Evolutionary conservation across 2,113 vertebrate genomes (phyloP).

Genomic region (Takifugu flavidus): DNA sequence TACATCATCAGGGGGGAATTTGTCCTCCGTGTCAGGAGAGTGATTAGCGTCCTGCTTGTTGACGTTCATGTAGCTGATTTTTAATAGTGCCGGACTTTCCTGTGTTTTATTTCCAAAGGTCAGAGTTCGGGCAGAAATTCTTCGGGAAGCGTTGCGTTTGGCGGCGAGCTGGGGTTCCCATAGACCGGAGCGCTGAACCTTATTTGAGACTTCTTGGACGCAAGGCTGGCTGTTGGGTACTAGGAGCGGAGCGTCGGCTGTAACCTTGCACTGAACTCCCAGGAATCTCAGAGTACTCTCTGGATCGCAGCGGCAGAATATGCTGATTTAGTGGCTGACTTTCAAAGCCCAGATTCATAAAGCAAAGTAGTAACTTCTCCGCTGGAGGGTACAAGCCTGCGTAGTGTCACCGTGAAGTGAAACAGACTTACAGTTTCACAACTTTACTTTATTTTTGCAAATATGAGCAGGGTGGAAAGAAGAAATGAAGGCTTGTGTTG

Average conservation of each 20-base stretch:
- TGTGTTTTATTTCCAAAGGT: slow-evolving; percentile 75
- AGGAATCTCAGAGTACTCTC: slow-evolving; percentile 68
- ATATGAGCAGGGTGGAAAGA: not conserved
- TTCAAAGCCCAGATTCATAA: slow-evolving; percentile 56
- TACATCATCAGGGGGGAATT: slow-evolving; percentile 57
- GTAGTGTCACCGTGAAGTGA: no score
- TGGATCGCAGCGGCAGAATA: slow-evolving; percentile 61
- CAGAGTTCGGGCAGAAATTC: slow-evolving; percentile 75
- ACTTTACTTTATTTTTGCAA: slow-evolving; percentile 18
- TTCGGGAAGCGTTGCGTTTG: slow-evolving; percentile 79
- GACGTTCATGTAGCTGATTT: slow-evolving; percentile 76
- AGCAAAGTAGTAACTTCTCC: slow-evolving; percentile 37
- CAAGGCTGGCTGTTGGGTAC: slow-evolving; percentile 69
- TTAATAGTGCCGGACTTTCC: slow-evolving; percentile 62
- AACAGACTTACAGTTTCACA: no score
- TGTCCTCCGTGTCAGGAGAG: slow-evolving; percentile 40
- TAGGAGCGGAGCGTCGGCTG: slow-evolving; percentile 70
- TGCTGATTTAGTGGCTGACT: slow-evolving; percentile 71
- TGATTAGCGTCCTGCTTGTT: slow-evolving; percentile 71
- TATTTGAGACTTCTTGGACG: slow-evolving; percentile 73
- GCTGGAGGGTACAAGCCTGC: slow-evolving; percentile 10
- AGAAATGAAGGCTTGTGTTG: no score
- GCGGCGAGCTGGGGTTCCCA: slow-evolving; percentile 73
- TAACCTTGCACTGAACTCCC: slow-evolving; percentile 76
- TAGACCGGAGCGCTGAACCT: slow-evolving; percentile 66